Base-by-base conservation (phyloP, 1,140 invertebrate genomes). In the Brachionus rotundiformis region DNA sequence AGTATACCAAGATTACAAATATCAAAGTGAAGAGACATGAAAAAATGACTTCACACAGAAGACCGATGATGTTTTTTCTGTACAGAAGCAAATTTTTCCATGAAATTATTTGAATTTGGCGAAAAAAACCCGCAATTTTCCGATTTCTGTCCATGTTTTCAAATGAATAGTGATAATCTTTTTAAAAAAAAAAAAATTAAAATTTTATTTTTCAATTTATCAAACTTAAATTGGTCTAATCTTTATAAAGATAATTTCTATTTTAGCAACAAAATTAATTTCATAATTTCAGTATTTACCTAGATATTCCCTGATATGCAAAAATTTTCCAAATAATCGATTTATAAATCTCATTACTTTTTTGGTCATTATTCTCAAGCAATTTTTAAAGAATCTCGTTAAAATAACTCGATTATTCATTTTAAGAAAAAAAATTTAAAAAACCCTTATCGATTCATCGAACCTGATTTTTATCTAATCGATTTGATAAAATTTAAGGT, bases 31-130 rank as follows among this genome's bases (percentile, higher is more conserved):
- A 79, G 1, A 79, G 16, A 63, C 47, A 54, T n/a, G 76, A 54
- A 41, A 79, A 79, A 10, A 79, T 16, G 23, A 79, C 10, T 63
- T 79, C 76, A 13, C 76, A 23, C 2, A 79, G 19, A 8, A 63
- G 8, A n/a, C 76, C 76, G 13, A 10, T 39, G 2, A 59, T 59
- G 19, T 79, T 79, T 59, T 63, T 29, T 39, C 25, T 27, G 19
- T 59, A 63, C 1, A 79, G 59, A 11, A 79, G 29, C 8, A 79
- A 79, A 79, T 79, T 79, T 63, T 79, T 79, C 76, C 76, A 79
- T 16, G 47, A 59, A 16, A 79, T 79, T 36, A 79, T 79, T 54
- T 39, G n/a, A 29, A 79, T 36, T 79, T 79, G 76, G 11, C 76
- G 76, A 11, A 54, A 79, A 59, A 79, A 79, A 10, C 76, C 47